These are phyloP conservation scores for Axinella damicornis DNA, from an alignment of 37 sponge, comb jelly and placozoan species.

Conservation along the genomic window DNA sequence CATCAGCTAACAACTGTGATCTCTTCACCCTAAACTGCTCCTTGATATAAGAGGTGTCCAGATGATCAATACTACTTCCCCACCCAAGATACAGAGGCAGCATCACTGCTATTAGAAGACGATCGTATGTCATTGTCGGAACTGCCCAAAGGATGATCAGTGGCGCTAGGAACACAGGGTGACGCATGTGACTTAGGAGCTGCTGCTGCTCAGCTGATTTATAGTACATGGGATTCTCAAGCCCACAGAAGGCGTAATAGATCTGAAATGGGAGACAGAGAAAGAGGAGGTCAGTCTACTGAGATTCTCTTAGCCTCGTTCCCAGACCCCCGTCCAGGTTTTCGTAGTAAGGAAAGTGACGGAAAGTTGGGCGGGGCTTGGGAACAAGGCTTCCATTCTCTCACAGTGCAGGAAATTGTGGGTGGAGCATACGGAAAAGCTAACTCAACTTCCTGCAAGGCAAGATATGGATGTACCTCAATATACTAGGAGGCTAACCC, in stretches of 20 bases:
- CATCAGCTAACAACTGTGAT: slow-evolving; percentile 7
- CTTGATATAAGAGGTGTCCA: slow-evolving; percentile 54
- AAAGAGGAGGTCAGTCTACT: too few relatives aligned
- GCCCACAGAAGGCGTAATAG: slow-evolving; percentile 53
- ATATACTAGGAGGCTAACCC: too few relatives aligned
- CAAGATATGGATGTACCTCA: too few relatives aligned
- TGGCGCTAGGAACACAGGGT: slow-evolving; percentile 67
- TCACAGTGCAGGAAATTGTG: too few relatives aligned
- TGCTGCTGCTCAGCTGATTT: slow-evolving; percentile 60
- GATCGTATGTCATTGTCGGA: slow-evolving; percentile 75
- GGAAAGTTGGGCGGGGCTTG: too few relatives aligned
- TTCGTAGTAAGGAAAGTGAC: too few relatives aligned
- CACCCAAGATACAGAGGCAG: slow-evolving; percentile 72
- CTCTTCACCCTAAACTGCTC: slow-evolving; percentile 48
- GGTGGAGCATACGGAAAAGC: too few relatives aligned
- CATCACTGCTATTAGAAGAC: slow-evolving; percentile 67
- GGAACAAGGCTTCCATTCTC: too few relatives aligned
- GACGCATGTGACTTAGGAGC: slow-evolving; percentile 65
- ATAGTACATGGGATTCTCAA: slow-evolving; percentile 52
- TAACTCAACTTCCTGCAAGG: too few relatives aligned
- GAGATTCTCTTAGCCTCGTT: too few relatives aligned
- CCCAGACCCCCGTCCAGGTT: too few relatives aligned
- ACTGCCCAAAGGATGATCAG: slow-evolving; percentile 65
- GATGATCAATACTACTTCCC: slow-evolving; percentile 41
- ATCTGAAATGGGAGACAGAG: too few relatives aligned